These are phyloP conservation scores for Falco biarmicus DNA, from an alignment of 2,797 vertebrate species.

Conservation along the genomic window DNA sequence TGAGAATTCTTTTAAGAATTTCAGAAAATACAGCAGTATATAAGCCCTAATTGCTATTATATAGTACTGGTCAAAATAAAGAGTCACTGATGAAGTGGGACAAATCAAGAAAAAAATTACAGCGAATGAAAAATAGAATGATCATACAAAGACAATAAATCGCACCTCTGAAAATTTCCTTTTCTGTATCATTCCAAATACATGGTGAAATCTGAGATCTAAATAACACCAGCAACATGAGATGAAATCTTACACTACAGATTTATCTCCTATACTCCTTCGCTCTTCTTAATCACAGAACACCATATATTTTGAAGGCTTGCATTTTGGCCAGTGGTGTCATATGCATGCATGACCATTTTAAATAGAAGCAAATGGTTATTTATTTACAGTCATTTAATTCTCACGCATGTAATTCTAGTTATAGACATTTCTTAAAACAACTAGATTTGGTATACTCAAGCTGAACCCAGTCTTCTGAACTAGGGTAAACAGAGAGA, in stretches of 20 bases:
- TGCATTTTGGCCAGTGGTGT: neutral
- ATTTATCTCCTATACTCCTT: neutral
- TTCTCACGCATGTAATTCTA: neutral
- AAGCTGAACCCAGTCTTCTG: neutral
- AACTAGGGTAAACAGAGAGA: neutral
- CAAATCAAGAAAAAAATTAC: constrained; percentile 1
- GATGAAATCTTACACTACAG: neutral
- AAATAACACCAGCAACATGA: neutral
- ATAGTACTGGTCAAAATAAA: neutral
- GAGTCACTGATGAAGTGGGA: neutral
- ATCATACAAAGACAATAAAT: neutral
- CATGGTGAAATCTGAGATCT: neutral
- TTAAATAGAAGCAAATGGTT: neutral
- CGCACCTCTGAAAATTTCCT: neutral
- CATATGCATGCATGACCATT: neutral
- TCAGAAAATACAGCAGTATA: neutral
- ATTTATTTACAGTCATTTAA: neutral
- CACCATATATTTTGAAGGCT: neutral
- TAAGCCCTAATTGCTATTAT: neutral
- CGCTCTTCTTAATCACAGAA: neutral
- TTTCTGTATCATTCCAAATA: neutral
- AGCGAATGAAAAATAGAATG: neutral
- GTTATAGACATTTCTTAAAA: neutral
- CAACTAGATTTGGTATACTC: neutral
- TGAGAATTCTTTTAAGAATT: neutral